phyloP scores from a whole-genome alignment of 2,888 invertebrate species.

The Odontocolon sp. region DNA sequence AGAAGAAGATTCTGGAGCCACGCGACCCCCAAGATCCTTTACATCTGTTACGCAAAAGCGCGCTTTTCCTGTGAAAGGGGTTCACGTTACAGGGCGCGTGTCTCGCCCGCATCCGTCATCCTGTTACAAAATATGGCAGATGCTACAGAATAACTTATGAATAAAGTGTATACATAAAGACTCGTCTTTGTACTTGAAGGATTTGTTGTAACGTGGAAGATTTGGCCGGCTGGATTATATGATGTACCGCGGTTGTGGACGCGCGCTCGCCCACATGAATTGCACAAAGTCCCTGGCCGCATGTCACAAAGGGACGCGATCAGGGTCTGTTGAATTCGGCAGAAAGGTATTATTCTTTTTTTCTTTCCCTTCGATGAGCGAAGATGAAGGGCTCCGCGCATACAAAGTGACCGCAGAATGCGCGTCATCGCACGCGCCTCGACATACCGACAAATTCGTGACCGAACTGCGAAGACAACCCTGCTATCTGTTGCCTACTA shows the following conservation, averaged over 20 bases:
- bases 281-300: constrained; percentile 32
- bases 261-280: constrained; percentile 37
- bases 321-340: constrained; percentile 48
- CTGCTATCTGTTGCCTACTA: not conserved
- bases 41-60: constrained; percentile 75
- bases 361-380: constrained; percentile 24
- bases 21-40: constrained; percentile 64
- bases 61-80: constrained; percentile 67
- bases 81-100: constrained; percentile 73
- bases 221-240: constrained; percentile 1
- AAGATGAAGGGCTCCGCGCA: constrained; percentile 21
- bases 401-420: constrained; percentile 42
- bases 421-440: constrained; percentile 26
- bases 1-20: constrained; percentile 59
- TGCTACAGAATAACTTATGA: constrained; percentile 33
- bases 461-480: constrained; percentile 18
- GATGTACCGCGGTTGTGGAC: constrained; percentile 1
- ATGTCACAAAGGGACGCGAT: constrained; percentile 35
- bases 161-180: not conserved
- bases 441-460: constrained; percentile 46
- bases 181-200: not conserved
- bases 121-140: constrained; percentile 62
- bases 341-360: constrained; percentile 39
- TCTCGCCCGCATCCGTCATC: constrained; percentile 65
- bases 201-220: not conserved